Evolutionary conservation across 1,140 invertebrate species (phyloP).

Genomic region (Bombus turneri): DNA sequence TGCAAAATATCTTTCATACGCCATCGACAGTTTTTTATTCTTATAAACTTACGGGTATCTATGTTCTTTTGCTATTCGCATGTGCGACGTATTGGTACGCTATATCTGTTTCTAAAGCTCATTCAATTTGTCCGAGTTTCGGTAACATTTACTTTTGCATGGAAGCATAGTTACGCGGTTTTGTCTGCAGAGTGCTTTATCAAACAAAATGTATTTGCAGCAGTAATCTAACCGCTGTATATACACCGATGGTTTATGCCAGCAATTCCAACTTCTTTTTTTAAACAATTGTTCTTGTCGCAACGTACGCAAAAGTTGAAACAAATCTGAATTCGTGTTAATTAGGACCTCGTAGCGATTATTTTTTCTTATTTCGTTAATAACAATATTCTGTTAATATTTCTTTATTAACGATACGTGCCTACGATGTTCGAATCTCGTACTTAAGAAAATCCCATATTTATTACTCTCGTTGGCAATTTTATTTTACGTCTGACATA

Average conservation of each 20-base stretch:
- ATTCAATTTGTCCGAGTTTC: not conserved
- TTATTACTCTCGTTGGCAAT: not conserved
- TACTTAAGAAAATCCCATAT: not conserved
- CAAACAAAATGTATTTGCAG: not conserved
- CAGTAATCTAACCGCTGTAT: not conserved
- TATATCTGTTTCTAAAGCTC: not conserved
- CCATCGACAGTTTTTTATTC: no score
- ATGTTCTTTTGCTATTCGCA: no score
- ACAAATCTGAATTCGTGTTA: not conserved
- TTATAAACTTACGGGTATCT: no score
- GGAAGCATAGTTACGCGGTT: not conserved
- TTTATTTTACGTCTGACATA: not conserved
- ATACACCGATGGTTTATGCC: not conserved
- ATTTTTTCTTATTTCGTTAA: no score
- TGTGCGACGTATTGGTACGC: no score
- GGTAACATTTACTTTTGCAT: not conserved
- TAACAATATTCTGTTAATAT: no score
- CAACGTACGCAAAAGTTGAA: not conserved
- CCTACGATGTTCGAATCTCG: not conserved
- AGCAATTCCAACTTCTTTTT: not conserved
- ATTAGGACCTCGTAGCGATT: not conserved
- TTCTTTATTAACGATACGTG: no score
- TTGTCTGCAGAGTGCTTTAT: not conserved
- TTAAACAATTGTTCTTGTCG: not conserved
- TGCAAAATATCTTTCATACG: no score